A percentile compares a stretch with the other conserved stretches of the same genome.
Conservation (phyloP, 2,113 vertebrate genomes). For the Muntiacus muntjak region DNA sequence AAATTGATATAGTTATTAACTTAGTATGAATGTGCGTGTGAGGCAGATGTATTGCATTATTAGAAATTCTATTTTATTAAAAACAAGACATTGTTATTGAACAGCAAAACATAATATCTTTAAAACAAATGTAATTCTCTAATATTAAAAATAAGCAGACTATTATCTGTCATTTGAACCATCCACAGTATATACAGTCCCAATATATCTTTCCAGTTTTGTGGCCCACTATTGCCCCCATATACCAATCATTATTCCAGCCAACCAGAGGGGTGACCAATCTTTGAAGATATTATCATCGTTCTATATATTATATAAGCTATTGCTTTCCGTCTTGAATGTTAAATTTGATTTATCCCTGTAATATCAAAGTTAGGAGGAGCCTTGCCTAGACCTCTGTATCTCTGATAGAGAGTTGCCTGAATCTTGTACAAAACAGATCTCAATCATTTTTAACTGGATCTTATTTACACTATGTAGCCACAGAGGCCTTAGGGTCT, state of each 20-base stretch:
- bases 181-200: neutral
- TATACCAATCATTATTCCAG: neutral
- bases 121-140: constrained; percentile 15
- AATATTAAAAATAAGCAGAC: neutral
- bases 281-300: neutral
- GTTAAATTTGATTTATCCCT: neutral
- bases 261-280: neutral
- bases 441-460: neutral
- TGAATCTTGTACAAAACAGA: neutral
- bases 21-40: neutral
- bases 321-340: neutral
- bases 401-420: neutral
- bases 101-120: neutral
- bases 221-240: neutral
- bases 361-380: neutral
- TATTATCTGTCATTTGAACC: neutral
- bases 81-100: neutral
- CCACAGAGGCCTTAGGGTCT: neutral
- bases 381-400: neutral
- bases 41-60: neutral
- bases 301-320: neutral
- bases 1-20: constrained; percentile 9
- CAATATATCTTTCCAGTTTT: neutral
- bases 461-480: neutral
- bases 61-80: constrained; percentile 19